Evolutionary conservation across 2,797 vertebrate species (phyloP).

Genomic region (Sylvia borin): DNA sequence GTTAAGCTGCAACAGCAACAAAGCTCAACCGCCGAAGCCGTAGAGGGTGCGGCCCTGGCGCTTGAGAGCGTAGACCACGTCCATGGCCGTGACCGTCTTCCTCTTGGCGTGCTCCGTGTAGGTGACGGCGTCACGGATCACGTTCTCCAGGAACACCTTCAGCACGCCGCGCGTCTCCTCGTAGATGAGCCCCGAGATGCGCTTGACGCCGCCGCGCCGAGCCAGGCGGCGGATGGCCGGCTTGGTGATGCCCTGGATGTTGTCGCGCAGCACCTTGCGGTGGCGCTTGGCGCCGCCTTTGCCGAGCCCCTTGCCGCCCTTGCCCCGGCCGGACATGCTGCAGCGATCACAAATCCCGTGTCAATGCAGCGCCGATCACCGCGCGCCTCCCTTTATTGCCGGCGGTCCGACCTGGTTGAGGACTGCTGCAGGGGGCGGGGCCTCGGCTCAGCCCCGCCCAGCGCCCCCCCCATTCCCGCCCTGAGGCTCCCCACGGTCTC

Average conservation of each 20-base stretch:
- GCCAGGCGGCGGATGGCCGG: slow-evolving; percentile 72
- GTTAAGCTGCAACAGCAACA: too few relatives aligned
- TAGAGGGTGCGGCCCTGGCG: slow-evolving; percentile 14
- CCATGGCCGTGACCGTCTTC: slow-evolving; percentile 81
- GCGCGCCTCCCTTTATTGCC: rapidly evolving
- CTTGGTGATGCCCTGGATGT: slow-evolving; percentile 76
- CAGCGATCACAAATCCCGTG: too few relatives aligned
- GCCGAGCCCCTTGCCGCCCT: slow-evolving; percentile 27
- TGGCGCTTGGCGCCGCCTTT: slow-evolving; percentile 25
- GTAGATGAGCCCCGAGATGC: slow-evolving; percentile 73
- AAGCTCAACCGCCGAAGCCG: neutral
- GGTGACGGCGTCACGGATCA: slow-evolving; percentile 78
- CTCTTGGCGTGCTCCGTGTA: slow-evolving; percentile 83
- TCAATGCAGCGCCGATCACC: too few relatives aligned
- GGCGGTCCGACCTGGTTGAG: neutral
- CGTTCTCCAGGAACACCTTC: slow-evolving; percentile 77
- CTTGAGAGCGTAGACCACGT: slow-evolving; percentile 73
- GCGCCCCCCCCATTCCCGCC: rapidly evolving
- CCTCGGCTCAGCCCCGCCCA: rapidly evolving
- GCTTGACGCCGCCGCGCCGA: slow-evolving; percentile 15
- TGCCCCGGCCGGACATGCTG: neutral
- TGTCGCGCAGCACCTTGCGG: slow-evolving; percentile 58
- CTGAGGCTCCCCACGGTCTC: rapidly evolving
- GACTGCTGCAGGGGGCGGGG: rapidly evolving
- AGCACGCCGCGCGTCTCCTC: slow-evolving; percentile 74